A percentile compares a stretch with the other conserved stretches of the same genome.
Evolutionary conservation across 1,140 invertebrate species (phyloP).

Genomic region (Hyphantria cunea): DNA sequence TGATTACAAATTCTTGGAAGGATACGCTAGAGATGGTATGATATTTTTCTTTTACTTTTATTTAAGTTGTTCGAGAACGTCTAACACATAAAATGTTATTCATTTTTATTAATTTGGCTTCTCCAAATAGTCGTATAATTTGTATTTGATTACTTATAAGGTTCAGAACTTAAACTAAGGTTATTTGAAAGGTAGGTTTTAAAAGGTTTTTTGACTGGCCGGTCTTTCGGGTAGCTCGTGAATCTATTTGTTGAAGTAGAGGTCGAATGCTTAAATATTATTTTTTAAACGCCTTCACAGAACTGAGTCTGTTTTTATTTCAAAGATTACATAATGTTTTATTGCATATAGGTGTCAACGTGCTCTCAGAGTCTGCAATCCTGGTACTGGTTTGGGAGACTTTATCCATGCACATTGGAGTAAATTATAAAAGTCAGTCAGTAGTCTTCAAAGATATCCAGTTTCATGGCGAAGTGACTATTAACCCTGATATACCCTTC

Average conservation of each 20-base stretch:
- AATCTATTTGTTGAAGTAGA: too few species aligned
- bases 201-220: too few species aligned
- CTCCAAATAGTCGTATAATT: too few species aligned
- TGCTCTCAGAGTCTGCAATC: constrained; percentile 40
- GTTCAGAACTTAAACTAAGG: too few species aligned
- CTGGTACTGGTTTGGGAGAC: constrained; percentile 42
- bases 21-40: constrained; percentile 26
- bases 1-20: constrained; percentile 32
- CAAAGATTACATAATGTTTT: neutral
- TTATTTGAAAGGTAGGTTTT: too few species aligned
- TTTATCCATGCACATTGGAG: constrained; percentile 35
- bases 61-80: neutral
- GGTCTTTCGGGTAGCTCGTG: too few species aligned
- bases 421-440: constrained; percentile 29
- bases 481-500: constrained; percentile 18
- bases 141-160: too few species aligned
- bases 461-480: constrained; percentile 24
- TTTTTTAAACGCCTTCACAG: too few species aligned
- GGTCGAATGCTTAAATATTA: too few species aligned
- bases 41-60: neutral
- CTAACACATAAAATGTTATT: too few species aligned
- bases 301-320: too few species aligned
- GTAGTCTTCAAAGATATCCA: constrained; percentile 36
- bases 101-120: too few species aligned
- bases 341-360: constrained; percentile 24